These are phyloP conservation scores for Pandemis corylana DNA, from an alignment of 2,888 invertebrate species.

Conservation along the genomic window DNA sequence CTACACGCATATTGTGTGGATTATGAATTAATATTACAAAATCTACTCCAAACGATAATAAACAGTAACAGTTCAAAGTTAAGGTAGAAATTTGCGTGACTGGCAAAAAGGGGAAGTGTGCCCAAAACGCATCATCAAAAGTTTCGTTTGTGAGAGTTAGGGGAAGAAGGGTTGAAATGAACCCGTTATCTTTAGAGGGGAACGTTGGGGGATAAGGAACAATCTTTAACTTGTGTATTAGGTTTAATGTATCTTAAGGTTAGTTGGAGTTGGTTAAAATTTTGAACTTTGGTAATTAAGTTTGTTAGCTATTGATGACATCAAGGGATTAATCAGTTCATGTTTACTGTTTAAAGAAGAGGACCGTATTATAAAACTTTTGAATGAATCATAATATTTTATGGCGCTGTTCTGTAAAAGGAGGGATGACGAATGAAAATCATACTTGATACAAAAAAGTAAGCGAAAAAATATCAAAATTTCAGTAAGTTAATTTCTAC, in stretches of 20 bases:
- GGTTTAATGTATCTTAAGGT: conserved; percentile 33
- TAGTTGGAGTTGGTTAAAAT: conserved; percentile 32
- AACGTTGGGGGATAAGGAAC: conserved; percentile 38
- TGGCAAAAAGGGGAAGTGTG: conserved; percentile 3
- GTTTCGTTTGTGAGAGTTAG: conserved; percentile 44
- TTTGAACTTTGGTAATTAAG: conserved; percentile 27
- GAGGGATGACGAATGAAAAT: too few relatives aligned
- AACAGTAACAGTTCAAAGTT: neutral
- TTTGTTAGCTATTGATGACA: conserved; percentile 15
- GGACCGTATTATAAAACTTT: neutral
- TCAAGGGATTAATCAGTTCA: neutral
- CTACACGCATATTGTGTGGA: conserved; percentile 35
- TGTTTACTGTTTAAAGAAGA: neutral
- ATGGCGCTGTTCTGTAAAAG: too few relatives aligned
- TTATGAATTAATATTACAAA: conserved; percentile 33
- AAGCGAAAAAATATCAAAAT: too few relatives aligned
- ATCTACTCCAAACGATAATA: neutral
- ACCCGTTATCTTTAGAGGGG: conserved; percentile 62
- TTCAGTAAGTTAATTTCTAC: too few relatives aligned
- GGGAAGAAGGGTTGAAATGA: conserved; percentile 59
- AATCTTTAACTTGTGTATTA: conserved; percentile 34
- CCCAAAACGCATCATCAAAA: conserved; percentile 34
- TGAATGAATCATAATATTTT: too few relatives aligned
- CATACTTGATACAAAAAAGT: too few relatives aligned
- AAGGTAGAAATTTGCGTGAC: neutral